These are phyloP conservation scores for Chionoecetes opilio DNA, from an alignment of 1,140 invertebrate genomes.

Conservation along the genomic window DNA sequence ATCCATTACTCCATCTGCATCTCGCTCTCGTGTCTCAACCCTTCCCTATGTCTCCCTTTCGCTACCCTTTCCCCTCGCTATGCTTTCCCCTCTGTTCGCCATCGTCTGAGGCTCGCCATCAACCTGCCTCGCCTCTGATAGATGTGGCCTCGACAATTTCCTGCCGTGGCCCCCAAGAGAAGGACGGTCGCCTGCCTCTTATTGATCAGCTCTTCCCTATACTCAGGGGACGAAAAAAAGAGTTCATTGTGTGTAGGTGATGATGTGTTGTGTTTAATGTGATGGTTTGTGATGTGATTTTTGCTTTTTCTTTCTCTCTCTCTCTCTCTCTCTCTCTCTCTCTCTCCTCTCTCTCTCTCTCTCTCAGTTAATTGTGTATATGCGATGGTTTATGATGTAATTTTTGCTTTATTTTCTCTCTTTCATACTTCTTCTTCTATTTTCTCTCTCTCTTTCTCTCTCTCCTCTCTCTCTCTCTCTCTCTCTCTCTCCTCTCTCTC, in stretches of 20 bases:
- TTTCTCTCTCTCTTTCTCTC: no score
- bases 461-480: not conserved
- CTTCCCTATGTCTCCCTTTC: not conserved
- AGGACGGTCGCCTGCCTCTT: slow-evolving; percentile 10
- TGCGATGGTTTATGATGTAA: no score
- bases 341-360: not conserved
- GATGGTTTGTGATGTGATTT: no score
- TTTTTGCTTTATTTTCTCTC: not conserved
- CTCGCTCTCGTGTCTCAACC: not conserved
- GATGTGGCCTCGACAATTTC: slow-evolving; percentile 40
- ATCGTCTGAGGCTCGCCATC: slow-evolving; percentile 14
- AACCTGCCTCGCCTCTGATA: slow-evolving; percentile 20
- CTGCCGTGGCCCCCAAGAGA: not conserved
- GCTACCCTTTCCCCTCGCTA: not conserved
- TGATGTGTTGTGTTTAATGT: no score
- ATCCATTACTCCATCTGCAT: not conserved
- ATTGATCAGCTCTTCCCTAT: not conserved
- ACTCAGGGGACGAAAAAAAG: not conserved
- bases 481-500: not conserved
- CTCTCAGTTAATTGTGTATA: not conserved
- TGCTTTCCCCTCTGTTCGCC: not conserved
- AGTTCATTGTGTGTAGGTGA: no score
- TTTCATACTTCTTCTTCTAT: no score
- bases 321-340: not conserved
- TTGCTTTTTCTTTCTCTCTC: no score